Evolutionary conservation across 2,797 vertebrate genomes (phyloP).

Genomic region (Pantherophis vulpinus): DNA sequence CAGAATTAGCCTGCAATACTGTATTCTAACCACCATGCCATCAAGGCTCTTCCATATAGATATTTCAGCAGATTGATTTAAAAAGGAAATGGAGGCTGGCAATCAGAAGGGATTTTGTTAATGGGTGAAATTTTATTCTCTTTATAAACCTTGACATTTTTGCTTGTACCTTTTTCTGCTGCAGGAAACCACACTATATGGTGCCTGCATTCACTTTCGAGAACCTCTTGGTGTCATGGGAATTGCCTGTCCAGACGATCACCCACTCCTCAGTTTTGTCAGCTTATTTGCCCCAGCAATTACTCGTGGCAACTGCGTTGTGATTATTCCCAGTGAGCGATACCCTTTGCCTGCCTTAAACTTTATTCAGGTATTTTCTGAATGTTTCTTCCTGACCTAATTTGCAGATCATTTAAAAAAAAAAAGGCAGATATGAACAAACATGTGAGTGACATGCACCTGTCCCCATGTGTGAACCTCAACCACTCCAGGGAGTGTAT

Average conservation of each 20-base stretch:
- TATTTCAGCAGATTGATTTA: neutral
- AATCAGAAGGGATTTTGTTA: neutral
- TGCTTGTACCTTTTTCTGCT: neutral
- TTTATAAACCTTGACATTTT: neutral
- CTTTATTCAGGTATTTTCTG: conserved; percentile 78
- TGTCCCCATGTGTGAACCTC: neutral
- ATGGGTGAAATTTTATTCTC: neutral
- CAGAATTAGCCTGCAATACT: neutral
- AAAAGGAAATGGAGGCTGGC: neutral
- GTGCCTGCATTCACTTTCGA: conserved; percentile 78
- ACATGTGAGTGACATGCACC: neutral
- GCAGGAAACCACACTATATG: conserved; percentile 73
- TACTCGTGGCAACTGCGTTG: conserved; percentile 79
- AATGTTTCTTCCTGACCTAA: neutral
- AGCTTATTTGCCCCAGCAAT: conserved; percentile 81
- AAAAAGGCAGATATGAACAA: neutral
- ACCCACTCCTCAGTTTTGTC: conserved; percentile 81
- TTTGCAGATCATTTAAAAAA: neutral
- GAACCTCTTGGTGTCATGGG: conserved; percentile 85
- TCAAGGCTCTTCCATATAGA: neutral
- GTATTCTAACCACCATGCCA: neutral
- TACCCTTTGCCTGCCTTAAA: conserved; percentile 80
- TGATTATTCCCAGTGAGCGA: conserved; percentile 81
- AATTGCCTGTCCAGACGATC: conserved; percentile 77
- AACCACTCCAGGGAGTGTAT: neutral